These are phyloP conservation scores for Anguilla pacifica DNA, from an alignment of 2,797 vertebrate species.

Conservation along the genomic window DNA sequence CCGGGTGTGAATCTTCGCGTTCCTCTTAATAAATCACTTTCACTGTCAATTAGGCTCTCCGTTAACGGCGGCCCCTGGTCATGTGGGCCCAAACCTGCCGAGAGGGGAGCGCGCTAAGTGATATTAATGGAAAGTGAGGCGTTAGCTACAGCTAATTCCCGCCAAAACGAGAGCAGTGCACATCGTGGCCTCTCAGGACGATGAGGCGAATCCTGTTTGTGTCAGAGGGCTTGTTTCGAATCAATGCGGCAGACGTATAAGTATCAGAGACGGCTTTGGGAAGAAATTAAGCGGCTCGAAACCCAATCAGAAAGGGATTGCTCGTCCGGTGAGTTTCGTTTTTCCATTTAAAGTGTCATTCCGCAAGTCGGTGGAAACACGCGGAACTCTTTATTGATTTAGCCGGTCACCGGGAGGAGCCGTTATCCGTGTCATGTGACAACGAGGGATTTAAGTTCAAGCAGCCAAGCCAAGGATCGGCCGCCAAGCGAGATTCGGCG, in stretches of 20 bases:
- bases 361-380: not conserved
- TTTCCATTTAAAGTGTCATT: slow-evolving; percentile 10
- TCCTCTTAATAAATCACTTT: slow-evolving; percentile 38
- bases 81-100: not conserved
- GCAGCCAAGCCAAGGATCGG: not conserved
- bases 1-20: slow-evolving; percentile 20
- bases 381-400: slow-evolving; percentile 2
- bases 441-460: not conserved
- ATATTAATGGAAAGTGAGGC: slow-evolving; percentile 28
- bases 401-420: not conserved
- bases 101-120: not conserved
- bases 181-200: not conserved
- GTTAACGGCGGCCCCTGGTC: slow-evolving; percentile 9
- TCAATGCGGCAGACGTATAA: not conserved
- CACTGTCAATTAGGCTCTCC: slow-evolving; percentile 33
- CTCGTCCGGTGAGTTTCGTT: not conserved
- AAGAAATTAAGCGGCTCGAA: not conserved
- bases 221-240: not conserved
- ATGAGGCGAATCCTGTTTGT: slow-evolving; percentile 7
- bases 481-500: not conserved
- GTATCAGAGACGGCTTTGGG: not conserved
- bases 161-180: not conserved
- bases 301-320: not conserved
- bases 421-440: not conserved
- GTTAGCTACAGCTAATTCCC: slow-evolving; percentile 32